Conservation (phyloP, 2,888 invertebrate species). For the Limnephilus lunatus region DNA sequence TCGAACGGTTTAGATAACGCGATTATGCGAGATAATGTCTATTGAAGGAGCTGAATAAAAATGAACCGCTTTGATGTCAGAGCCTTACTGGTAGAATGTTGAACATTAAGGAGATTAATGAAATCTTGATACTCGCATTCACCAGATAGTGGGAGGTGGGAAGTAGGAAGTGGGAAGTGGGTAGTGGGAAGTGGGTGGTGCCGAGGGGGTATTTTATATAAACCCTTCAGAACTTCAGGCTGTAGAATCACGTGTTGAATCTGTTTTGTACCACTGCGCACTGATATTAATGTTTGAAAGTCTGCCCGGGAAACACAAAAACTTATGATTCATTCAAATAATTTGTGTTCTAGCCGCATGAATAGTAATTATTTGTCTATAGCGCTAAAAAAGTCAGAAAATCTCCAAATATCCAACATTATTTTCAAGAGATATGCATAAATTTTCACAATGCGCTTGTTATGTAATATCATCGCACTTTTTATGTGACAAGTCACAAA, state of each 20-base stretch:
- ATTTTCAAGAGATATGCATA: not conserved
- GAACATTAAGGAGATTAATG: slow-evolving; percentile 38
- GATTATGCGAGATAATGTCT: not conserved
- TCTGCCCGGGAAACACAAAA: not conserved
- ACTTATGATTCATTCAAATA: not conserved
- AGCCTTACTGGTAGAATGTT: slow-evolving; percentile 10
- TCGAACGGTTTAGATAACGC: not conserved
- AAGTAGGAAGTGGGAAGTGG: not conserved
- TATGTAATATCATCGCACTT: not conserved
- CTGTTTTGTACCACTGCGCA: not conserved
- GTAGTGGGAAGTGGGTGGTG: not conserved
- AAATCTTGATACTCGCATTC: slow-evolving; percentile 24
- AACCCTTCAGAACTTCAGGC: slow-evolving; percentile 10
- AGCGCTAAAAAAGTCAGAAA: not conserved
- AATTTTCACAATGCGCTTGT: not conserved
- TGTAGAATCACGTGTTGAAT: slow-evolving; percentile 33
- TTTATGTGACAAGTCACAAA: not conserved
- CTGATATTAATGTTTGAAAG: not conserved
- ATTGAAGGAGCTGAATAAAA: slow-evolving; percentile 11
- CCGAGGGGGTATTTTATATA: slow-evolving; percentile 24
- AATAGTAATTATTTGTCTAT: not conserved
- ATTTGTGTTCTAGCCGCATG: not conserved
- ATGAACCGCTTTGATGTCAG: slow-evolving; percentile 3
- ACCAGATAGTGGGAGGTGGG: slow-evolving; percentile 4
- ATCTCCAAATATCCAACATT: not conserved